Evolutionary conservation across 2,113 vertebrate genomes (phyloP), one percentile per base, ranked within the genome.

Genomic region (Seriola rivoliana): DNA sequence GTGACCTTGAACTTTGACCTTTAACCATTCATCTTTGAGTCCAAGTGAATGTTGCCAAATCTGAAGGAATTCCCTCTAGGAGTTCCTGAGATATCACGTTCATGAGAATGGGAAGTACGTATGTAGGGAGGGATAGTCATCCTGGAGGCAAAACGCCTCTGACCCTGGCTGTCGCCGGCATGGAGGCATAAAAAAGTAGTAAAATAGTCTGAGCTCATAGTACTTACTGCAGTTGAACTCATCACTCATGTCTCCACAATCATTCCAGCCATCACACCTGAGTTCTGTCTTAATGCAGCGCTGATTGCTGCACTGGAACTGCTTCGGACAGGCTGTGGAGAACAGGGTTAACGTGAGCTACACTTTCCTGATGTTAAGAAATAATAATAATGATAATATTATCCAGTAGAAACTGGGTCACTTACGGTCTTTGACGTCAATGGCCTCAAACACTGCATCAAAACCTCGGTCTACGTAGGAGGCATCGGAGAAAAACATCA

Each of bases 261-360:
- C 97, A 0, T 96, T 92, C 97, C 97, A 98, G 16, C 98, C 98
- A 0, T 99, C 98, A 0, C 98, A 99, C 62, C n/a, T 90, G 90
- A 96, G 92, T 0, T 58, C n/a, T 0, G 6, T 12, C 3, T 54
- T 84, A 0, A 99, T 93, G 66, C 98, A 99, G 16, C 93, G 94
- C 9, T 95, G 92, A 0, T 95, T 98, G 9, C 11, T 90, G 77
- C 98, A 99, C 82, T 82, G 82, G 85, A 98, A 99, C 93, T 91
- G 81, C 0, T 93, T 91, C 0, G 97, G 97, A 80, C 98, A 99
- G 0, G 97, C 98, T 99, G 93, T 1, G 12, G 76, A 66, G 1
- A 14, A 75, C 8, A 66, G 17, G 8, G 4, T 59, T 1, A 2
- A 34, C 0, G 1, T 85, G 29, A 85, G 74, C 62, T 44, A 74